Evolutionary conservation across 2,113 vertebrate species (phyloP).

Genomic region (Pelodiscus sinensis): DNA sequence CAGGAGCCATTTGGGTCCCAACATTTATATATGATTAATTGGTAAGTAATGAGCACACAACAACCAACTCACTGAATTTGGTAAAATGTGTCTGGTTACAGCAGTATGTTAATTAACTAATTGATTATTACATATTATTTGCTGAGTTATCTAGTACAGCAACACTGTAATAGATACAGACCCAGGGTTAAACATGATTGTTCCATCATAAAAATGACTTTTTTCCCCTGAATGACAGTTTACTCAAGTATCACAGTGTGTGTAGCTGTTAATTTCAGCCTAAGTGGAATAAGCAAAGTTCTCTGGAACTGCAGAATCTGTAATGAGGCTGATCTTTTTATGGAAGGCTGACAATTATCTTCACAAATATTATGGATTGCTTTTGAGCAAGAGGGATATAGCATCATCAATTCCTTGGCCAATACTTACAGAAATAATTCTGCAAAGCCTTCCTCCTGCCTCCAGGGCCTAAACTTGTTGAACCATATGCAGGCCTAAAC

Average conservation of each 20-base stretch:
- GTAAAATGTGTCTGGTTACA: slow-evolving; percentile 23
- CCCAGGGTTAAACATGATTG: neutral
- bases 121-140: neutral
- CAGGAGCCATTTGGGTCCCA: neutral
- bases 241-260: neutral
- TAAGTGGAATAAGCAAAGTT: neutral
- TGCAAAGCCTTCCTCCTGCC: neutral
- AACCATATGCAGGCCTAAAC: neutral
- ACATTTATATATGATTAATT: slow-evolving; percentile 26
- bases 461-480: neutral
- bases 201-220: neutral
- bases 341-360: neutral
- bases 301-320: neutral
- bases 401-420: neutral
- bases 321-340: neutral
- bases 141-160: neutral
- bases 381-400: neutral
- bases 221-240: neutral
- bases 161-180: slow-evolving; percentile 1
- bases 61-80: slow-evolving; percentile 24
- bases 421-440: neutral
- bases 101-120: slow-evolving; percentile 34
- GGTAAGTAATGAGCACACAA: slow-evolving; percentile 50
- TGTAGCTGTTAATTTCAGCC: too few relatives aligned
- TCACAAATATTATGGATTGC: neutral